These are phyloP conservation scores for Chelonus insularis DNA, from an alignment of 1,140 invertebrate species.

Conservation along the genomic window DNA sequence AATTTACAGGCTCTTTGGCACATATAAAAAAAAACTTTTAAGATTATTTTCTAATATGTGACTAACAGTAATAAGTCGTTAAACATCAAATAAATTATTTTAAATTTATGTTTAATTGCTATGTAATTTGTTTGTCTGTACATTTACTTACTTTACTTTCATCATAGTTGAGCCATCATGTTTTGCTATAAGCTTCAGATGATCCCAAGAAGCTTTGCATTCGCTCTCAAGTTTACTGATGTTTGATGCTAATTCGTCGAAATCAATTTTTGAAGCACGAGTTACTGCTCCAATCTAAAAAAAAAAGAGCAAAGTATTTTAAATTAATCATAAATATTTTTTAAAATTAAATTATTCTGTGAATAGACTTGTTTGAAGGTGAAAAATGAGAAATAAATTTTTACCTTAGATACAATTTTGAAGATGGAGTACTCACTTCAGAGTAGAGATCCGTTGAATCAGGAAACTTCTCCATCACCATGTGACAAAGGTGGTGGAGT, in stretches of 20 bases:
- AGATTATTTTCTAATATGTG: neutral
- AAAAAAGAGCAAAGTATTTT: neutral
- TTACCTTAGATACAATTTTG: no score
- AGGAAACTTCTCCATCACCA: conserved; percentile 95
- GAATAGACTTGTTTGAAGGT: no score
- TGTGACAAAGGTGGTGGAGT: conserved; percentile 95
- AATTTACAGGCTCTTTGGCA: conserved; percentile 33
- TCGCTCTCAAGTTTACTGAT: conserved; percentile 89
- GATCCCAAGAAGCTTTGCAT: conserved; percentile 97
- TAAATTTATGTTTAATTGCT: neutral
- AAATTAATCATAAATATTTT: neutral
- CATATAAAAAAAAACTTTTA: conserved; percentile 11
- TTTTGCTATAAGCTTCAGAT: conserved; percentile 93
- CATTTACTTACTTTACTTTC: conserved; percentile 74
- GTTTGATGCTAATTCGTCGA: conserved; percentile 84
- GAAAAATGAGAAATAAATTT: no score
- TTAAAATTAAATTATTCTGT: neutral
- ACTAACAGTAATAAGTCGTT: no score
- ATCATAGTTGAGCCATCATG: conserved; percentile 89
- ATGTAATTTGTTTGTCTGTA: neutral
- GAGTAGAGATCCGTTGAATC: conserved; percentile 96
- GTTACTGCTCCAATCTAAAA: conserved; percentile 84
- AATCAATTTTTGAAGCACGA: conserved; percentile 91
- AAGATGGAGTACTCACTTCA: conserved; percentile 71
- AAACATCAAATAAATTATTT: no score